Percentiles rank a stretch among this genome's conserved stretches.
Conservation (phyloP, 2,888 invertebrate species). For the Melieria crassipennis region DNA sequence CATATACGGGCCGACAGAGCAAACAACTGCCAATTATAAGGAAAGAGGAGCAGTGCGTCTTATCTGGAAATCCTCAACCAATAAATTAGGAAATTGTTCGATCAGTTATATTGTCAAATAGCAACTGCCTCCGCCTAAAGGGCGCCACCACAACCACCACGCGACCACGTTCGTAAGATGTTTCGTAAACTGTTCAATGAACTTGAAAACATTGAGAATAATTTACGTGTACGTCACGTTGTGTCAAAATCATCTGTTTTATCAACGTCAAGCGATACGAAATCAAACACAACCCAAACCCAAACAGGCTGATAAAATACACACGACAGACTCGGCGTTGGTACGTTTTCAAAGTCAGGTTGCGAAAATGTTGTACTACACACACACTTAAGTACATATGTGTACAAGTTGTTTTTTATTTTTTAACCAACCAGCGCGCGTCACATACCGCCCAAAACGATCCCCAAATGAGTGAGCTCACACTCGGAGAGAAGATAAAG, state of each 20-base stretch:
- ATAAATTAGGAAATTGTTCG: constrained; percentile 19
- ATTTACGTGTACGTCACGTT: neutral
- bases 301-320: neutral
- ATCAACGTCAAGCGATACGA: neutral
- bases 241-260: constrained; percentile 7
- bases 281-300: neutral
- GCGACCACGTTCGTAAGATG: constrained; percentile 10
- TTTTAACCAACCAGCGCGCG: neutral
- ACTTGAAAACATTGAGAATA: constrained; percentile 22
- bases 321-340: constrained; percentile 5
- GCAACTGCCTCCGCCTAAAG: constrained; percentile 6
- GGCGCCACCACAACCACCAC: too few species aligned
- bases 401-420: neutral
- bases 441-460: too few species aligned
- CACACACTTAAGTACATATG: neutral
- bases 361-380: constrained; percentile 39
- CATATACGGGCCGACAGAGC: too few species aligned
- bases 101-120: constrained; percentile 1
- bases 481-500: too few species aligned
- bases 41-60: too few species aligned
- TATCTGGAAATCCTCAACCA: too few species aligned
- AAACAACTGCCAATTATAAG: too few species aligned
- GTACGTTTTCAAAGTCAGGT: constrained; percentile 44
- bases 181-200: constrained; percentile 25
- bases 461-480: too few species aligned